Evolutionary conservation across 2,113 vertebrate species (phyloP).

Genomic region (Anoura caudifer): DNA sequence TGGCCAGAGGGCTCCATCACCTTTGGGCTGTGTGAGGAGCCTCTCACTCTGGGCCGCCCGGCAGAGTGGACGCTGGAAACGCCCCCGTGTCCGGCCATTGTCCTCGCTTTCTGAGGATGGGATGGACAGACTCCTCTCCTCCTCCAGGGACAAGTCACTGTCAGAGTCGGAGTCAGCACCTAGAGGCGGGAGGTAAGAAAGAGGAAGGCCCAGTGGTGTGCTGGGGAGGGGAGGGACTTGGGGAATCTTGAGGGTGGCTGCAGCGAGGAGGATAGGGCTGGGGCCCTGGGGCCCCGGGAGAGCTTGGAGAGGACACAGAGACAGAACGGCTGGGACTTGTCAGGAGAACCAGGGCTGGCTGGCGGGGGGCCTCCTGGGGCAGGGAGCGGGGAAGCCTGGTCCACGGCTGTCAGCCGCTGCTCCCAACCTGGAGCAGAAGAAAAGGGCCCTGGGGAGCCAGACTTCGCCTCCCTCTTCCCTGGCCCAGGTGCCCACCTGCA

Average conservation of each 20-base stretch:
- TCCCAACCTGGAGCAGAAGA: background rate
- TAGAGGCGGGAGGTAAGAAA: constrained; percentile 46
- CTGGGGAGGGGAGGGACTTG: background rate
- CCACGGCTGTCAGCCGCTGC: background rate
- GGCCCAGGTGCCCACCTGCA: constrained; percentile 83
- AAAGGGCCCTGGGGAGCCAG: background rate
- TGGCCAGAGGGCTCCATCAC: constrained; percentile 73
- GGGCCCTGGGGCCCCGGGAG: background rate
- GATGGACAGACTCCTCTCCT: constrained; percentile 96
- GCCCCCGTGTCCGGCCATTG: constrained; percentile 91
- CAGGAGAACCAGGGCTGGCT: background rate
- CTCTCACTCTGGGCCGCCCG: constrained; percentile 93
- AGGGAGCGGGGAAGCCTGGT: background rate
- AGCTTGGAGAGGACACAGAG: background rate
- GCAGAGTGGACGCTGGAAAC: constrained; percentile 93
- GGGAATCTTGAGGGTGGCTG: background rate
- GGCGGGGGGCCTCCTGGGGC: background rate
- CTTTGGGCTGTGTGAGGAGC: constrained; percentile 95
- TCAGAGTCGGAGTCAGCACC: constrained; percentile 96
- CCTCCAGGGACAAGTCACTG: constrained; percentile 96
- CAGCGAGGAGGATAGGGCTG: background rate
- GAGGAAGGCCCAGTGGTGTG: background rate
- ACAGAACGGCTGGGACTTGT: background rate
- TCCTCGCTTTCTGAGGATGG: constrained; percentile 97
- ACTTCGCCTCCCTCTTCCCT: constrained; percentile 23